These are phyloP conservation scores for Loris lydekkerianus DNA, from an alignment of 2,797 vertebrate species.

Conservation along the genomic window DNA sequence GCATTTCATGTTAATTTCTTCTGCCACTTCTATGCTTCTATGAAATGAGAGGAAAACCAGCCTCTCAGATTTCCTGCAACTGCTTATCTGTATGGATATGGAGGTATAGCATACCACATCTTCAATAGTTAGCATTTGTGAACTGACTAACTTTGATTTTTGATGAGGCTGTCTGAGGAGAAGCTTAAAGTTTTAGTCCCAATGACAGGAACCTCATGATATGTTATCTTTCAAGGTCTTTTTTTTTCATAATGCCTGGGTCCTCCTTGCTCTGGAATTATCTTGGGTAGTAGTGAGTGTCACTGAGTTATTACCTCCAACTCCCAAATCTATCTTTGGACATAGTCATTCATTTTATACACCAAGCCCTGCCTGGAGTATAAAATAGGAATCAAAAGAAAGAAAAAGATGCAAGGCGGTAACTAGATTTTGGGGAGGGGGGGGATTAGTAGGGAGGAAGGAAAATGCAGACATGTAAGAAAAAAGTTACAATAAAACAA, in stretches of 20 bases:
- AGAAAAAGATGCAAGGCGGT: not conserved
- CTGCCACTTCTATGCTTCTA: not conserved
- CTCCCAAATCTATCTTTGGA: conserved; percentile 16
- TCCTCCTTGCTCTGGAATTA: not conserved
- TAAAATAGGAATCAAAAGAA: conserved; percentile 9
- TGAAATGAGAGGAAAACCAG: not conserved
- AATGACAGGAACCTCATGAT: not conserved
- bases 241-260: not conserved
- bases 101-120: conserved; percentile 30
- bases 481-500: not conserved
- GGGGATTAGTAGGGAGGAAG: not conserved
- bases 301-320: not conserved
- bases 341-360: conserved; percentile 36
- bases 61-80: not conserved
- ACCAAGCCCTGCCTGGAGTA: not conserved
- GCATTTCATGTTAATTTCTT: conserved; percentile 55
- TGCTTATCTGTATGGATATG: not conserved
- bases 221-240: not conserved
- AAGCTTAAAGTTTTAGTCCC: conserved; percentile 26
- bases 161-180: conserved; percentile 16
- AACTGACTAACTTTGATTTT: conserved; percentile 24
- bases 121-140: conserved; percentile 22
- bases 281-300: not conserved
- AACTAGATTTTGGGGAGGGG: not conserved
- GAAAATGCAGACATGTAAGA: not conserved